Evolutionary conservation across 2,888 invertebrate species (phyloP), one percentile per base, ranked within the genome.

Genomic region (Lymantria monacha): DNA sequence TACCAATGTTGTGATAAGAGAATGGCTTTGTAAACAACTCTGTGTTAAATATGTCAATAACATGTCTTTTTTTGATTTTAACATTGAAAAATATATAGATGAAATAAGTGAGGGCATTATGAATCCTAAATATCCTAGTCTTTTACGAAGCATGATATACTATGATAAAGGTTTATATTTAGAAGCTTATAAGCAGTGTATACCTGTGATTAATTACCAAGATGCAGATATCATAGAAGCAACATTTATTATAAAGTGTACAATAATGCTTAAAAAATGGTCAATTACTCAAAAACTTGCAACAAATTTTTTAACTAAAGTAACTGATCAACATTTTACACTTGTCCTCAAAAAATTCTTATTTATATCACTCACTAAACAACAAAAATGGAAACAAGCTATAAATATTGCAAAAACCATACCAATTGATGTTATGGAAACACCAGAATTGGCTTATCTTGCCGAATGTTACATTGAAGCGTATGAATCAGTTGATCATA

Each of bases 131-230:
- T 90, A 93, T 70, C 95, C 93, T 1, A 77, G 92, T 31, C 84
- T 95, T 42, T 92, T 95, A 2, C 92, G 92, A 80, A 93, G 93
- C 36, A 92, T 94, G 54, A 74, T 93, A 49, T 76, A 84, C 13
- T 93, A 86, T 76, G 81, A 92, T 13, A 82, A 89, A 44, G 81
- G 91, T 15, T 84, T 93, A 51, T 92, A 92, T 63, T 70, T 93
- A 14, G 91, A 93, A 55, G 93, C 95, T 31, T 91, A 88, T 55
- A 89, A 86, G 66, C 74, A 76, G 61, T 88, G 85, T 83, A 79
- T 88, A n/a, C 86, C 86, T 44, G 65, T 88, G 42, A 66, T 91
- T 38, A 85, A 89, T 63, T 89, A 86, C 52, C 77, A 85, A 46
- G 80, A 85, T 59, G 76, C 84, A 46, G 81, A 89, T 63, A 51